Percentiles rank a stretch among this genome's conserved stretches.
phyloP scores from a whole-genome alignment of 2,797 vertebrate species.

The Caiman crocodilus region DNA sequence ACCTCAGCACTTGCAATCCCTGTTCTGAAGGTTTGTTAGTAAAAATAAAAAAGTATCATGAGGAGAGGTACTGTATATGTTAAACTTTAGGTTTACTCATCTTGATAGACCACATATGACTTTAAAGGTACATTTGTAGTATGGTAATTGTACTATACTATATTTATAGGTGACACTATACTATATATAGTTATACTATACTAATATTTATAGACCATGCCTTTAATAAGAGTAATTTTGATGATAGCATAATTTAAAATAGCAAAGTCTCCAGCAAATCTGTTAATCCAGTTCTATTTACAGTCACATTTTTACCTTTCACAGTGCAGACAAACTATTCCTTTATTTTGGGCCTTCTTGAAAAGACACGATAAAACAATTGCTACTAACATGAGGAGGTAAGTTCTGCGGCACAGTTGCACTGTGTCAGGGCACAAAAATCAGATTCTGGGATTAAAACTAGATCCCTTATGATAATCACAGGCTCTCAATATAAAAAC shows the following conservation, averaged over 20 bases:
- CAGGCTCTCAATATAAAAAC: no score
- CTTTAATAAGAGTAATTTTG: not conserved
- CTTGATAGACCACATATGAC: not conserved
- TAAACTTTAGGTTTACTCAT: not conserved
- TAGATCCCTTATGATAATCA: not conserved
- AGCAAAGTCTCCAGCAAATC: not conserved
- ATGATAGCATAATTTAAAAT: not conserved
- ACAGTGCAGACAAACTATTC: conserved; percentile 87
- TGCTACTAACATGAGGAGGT: conserved; percentile 89
- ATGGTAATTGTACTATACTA: not conserved
- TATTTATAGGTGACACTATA: not conserved
- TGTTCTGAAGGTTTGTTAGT: not conserved
- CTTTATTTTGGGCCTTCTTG: conserved; percentile 88
- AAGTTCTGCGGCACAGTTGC: not conserved
- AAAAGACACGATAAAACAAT: conserved; percentile 85
- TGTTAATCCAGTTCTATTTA: not conserved
- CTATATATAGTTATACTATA: no score
- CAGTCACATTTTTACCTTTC: conserved; percentile 31
- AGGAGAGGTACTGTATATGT: not conserved
- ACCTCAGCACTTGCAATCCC: not conserved
- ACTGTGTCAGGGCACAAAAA: not conserved
- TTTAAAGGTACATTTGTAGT: not conserved
- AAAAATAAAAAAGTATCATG: not conserved
- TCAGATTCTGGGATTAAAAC: not conserved
- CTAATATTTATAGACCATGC: not conserved